Conservation (phyloP, 2,113 vertebrate genomes). For the Sitta europaea region DNA sequence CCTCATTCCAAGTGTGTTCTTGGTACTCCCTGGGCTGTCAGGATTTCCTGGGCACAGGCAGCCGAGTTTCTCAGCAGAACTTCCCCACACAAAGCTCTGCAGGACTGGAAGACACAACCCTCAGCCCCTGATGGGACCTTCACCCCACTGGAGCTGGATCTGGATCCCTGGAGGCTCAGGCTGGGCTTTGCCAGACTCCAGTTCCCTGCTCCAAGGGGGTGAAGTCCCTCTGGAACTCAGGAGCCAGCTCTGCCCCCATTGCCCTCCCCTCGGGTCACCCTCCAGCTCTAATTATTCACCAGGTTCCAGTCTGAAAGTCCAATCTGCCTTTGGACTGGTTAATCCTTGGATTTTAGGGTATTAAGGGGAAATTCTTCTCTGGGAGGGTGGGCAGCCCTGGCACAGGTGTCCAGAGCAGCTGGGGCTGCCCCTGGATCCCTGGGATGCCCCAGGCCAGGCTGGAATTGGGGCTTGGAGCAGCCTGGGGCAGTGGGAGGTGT, state of each 20-base stretch:
- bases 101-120: not conserved
- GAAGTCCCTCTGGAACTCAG: not conserved
- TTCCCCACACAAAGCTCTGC: not conserved
- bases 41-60: not conserved
- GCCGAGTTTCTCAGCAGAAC: not conserved
- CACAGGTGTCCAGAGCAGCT: not conserved
- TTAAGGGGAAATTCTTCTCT: not conserved
- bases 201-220: not conserved
- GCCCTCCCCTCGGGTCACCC: not conserved
- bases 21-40: not conserved
- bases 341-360: not conserved
- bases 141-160: rapidly evolving
- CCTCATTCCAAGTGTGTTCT: not conserved
- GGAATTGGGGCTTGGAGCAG: rapidly evolving
- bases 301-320: not conserved
- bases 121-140: rapidly evolving
- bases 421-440: not conserved
- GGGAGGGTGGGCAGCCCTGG: not conserved
- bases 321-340: not conserved
- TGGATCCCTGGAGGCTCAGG: rapidly evolving
- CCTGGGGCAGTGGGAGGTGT: not conserved
- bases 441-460: rapidly evolving
- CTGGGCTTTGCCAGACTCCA: not conserved
- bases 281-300: not conserved
- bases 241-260: rapidly evolving